Percentiles rank a stretch among this genome's conserved stretches.
Conservation (phyloP, 2,797 vertebrate species). For the Sebastes itinus region DNA sequence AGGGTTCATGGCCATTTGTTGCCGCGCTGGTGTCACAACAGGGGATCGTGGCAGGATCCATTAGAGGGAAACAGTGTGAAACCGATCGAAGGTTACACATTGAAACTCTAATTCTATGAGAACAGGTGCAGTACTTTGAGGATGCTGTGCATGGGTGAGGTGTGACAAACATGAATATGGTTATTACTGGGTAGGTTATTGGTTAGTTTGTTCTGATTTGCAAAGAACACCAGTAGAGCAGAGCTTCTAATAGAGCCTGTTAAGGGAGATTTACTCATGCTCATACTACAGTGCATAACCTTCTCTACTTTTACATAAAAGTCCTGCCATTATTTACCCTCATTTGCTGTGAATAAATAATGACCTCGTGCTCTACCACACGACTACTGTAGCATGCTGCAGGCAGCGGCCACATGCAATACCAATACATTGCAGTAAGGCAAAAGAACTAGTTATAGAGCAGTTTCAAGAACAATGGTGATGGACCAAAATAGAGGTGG, state of each 20-base stretch:
- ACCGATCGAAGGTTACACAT: neutral
- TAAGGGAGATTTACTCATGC: neutral
- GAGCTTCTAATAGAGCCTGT: neutral
- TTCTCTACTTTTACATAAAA: neutral
- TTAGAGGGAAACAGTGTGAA: slow-evolving; percentile 20
- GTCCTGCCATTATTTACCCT: neutral
- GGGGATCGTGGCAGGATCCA: slow-evolving; percentile 2
- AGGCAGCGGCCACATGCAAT: neutral
- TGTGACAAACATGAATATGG: neutral
- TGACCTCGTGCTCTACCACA: neutral
- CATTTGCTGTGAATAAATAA: neutral
- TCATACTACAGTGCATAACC: neutral
- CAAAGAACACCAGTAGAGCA: neutral
- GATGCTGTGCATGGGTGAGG: neutral
- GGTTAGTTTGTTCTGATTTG: neutral
- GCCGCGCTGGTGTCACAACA: slow-evolving; percentile 20
- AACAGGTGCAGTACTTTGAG: neutral
- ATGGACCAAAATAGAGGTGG: neutral
- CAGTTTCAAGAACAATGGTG: neutral
- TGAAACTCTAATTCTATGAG: slow-evolving; percentile 6
- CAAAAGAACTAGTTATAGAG: neutral
- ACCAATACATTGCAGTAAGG: neutral
- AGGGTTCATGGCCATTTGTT: slow-evolving; percentile 29
- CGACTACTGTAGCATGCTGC: neutral
- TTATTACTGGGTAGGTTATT: neutral